Evolutionary conservation across 2,888 invertebrate species (phyloP).

Genomic region (Platycheirus rosarum): DNA sequence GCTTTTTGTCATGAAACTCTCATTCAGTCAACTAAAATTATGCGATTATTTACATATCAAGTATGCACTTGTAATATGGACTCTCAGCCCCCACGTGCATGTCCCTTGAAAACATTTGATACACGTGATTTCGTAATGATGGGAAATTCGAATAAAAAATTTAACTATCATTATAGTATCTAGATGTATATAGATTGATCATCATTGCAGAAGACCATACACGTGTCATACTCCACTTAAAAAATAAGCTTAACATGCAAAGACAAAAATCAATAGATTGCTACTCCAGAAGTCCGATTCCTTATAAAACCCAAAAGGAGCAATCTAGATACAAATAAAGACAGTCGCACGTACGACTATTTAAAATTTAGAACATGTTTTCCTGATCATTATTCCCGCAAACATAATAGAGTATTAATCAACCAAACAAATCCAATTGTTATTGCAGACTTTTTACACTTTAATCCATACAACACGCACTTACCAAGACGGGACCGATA

Average conservation of each 20-base stretch:
- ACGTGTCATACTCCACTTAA: conserved; percentile 53
- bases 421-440: conserved; percentile 48
- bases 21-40: conserved; percentile 35
- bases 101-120: conserved; percentile 53
- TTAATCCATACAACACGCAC: conserved; percentile 8
- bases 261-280: conserved; percentile 29
- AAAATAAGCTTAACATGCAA: conserved; percentile 14
- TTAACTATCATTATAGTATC: conserved; percentile 11
- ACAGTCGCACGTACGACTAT: conserved; percentile 14
- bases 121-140: conserved; percentile 63
- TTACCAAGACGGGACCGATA: neutral
- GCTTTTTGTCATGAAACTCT: conserved; percentile 24
- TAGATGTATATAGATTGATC: conserved; percentile 36
- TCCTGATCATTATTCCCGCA: conserved; percentile 58
- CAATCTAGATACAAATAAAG: conserved; percentile 16
- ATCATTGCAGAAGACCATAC: conserved; percentile 41
- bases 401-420: conserved; percentile 48
- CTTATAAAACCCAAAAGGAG: neutral
- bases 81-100: conserved; percentile 22
- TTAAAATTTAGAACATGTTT: conserved; percentile 54
- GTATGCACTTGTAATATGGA: conserved; percentile 31
- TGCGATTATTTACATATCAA: conserved; percentile 47
- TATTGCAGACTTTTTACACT: conserved; percentile 45
- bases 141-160: conserved; percentile 42
- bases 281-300: conserved; percentile 31